These are phyloP conservation scores for Diaperis boleti DNA, from an alignment of 2,888 invertebrate species.

Conservation along the genomic window DNA sequence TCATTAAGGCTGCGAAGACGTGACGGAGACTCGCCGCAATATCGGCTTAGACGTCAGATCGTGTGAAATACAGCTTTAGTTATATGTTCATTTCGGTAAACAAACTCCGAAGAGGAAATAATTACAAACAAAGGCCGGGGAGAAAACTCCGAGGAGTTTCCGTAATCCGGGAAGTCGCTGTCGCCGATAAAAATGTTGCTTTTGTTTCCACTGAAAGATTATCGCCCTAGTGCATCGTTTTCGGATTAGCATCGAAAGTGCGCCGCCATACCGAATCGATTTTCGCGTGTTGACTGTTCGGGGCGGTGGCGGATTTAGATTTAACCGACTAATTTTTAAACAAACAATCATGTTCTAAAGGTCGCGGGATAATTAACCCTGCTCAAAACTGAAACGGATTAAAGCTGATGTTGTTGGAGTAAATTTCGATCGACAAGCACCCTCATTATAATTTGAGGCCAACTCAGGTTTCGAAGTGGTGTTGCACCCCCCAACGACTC, in stretches of 20 bases:
- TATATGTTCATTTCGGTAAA: conserved; percentile 30
- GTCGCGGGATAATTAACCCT: background rate
- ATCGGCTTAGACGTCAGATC: conserved; percentile 45
- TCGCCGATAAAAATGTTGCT: conserved; percentile 13
- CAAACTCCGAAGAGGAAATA: conserved; percentile 15
- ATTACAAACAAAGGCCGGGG: conserved; percentile 3
- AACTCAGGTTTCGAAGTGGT: too few species aligned
- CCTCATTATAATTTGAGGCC: too few species aligned
- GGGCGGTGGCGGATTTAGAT: background rate
- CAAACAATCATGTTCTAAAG: background rate
- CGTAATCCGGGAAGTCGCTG: conserved; percentile 1
- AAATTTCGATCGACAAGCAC: too few species aligned
- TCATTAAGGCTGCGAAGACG: conserved; percentile 48
- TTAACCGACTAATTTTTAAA: conserved; percentile 4
- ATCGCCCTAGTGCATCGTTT: conserved; percentile 10
- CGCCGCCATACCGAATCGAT: conserved; percentile 11
- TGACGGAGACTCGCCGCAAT: conserved; percentile 47
- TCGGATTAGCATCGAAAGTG: conserved; percentile 16
- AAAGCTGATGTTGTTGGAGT: background rate
- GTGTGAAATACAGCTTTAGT: conserved; percentile 29
- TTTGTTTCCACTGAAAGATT: conserved; percentile 7
- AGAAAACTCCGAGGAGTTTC: background rate
- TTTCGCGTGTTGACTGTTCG: conserved; percentile 8
- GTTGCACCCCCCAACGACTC: too few species aligned
- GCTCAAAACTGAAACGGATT: background rate